These are phyloP conservation scores for Plecturocebus donacophilus DNA, from an alignment of 2,113 vertebrate species.

Conservation along the genomic window DNA sequence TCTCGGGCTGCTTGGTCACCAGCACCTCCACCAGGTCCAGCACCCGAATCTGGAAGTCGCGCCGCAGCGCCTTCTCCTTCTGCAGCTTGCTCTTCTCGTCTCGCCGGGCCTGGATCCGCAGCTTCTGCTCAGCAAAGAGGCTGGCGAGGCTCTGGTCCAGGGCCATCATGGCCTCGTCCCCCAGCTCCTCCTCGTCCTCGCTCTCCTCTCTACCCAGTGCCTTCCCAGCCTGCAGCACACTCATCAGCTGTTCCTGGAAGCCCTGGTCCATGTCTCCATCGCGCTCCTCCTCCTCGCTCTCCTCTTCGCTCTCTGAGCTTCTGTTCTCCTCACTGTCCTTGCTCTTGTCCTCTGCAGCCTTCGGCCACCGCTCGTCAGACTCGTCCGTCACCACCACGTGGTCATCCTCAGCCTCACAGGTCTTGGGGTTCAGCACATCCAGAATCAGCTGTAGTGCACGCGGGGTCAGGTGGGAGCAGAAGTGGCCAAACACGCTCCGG, in stretches of 20 bases:
- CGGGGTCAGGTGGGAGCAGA: constrained; percentile 91
- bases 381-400: constrained; percentile 91
- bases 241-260: constrained; percentile 95
- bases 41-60: constrained; percentile 95
- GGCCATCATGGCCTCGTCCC: constrained; percentile 96
- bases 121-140: constrained; percentile 95
- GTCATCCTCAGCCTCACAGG: constrained; percentile 86
- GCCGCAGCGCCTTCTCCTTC: constrained; percentile 90
- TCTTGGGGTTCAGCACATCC: constrained; percentile 91
- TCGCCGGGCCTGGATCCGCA: constrained; percentile 90
- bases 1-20: constrained; percentile 89
- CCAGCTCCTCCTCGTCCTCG: constrained; percentile 91
- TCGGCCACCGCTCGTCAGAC: constrained; percentile 40
- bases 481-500: constrained; percentile 89
- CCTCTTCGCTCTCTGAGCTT: constrained; percentile 75
- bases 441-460: constrained; percentile 90
- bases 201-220: constrained; percentile 84
- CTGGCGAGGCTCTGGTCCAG: constrained; percentile 91
- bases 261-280: constrained; percentile 89
- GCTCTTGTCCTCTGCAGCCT: constrained; percentile 23
- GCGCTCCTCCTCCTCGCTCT: constrained; percentile 74
- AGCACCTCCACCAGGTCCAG: constrained; percentile 95
- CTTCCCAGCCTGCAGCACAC: constrained; percentile 91
- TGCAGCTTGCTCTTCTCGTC: constrained; percentile 88
- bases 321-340: constrained; percentile 78